These are phyloP conservation scores for Bergia sp. DNA, from an alignment of 92 coral and sea anemone genomes.

Conservation along the genomic window DNA sequence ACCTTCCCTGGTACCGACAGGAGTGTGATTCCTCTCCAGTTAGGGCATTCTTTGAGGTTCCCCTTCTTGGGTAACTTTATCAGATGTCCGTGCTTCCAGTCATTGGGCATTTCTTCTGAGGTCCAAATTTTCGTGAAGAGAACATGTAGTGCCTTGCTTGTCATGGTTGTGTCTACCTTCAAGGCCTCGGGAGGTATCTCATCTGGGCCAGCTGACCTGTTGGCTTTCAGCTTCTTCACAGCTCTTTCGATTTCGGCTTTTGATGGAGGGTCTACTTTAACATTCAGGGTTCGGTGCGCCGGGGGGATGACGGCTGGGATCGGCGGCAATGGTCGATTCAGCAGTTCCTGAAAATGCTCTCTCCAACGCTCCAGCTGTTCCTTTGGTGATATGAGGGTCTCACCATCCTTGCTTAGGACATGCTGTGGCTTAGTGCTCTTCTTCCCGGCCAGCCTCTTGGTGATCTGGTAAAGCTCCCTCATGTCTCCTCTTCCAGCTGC, in stretches of 20 bases:
- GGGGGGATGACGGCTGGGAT: constrained; percentile 2
- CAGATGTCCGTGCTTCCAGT: too few species aligned
- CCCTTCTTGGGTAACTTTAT: too few species aligned
- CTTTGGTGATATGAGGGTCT: not conserved
- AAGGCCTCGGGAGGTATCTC: not conserved
- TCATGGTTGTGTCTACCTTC: not conserved
- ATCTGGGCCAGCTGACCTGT: not conserved
- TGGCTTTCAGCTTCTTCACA: not conserved
- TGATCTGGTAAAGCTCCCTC: constrained; percentile 21
- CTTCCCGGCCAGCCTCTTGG: constrained; percentile 8
- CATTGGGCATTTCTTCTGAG: too few species aligned
- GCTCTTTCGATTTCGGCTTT: not conserved
- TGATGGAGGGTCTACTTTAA: not conserved
- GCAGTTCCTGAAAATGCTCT: constrained; percentile 29
- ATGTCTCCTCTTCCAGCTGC: not conserved
- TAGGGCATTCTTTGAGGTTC: too few species aligned
- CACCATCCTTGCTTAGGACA: constrained; percentile 13
- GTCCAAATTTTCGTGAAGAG: not conserved
- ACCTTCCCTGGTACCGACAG: too few species aligned
- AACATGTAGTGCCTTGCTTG: not conserved
- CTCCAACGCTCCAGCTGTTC: constrained; percentile 18
- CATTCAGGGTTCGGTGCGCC: not conserved
- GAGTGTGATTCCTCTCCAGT: too few species aligned
- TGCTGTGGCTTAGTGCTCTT: not conserved
- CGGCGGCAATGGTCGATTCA: constrained; percentile 13